Evolutionary conservation across 35 echinoderm and acorn worm species (phyloP), one percentile per base, ranked within the genome.

Genomic region (Amphiura filiformis): DNA sequence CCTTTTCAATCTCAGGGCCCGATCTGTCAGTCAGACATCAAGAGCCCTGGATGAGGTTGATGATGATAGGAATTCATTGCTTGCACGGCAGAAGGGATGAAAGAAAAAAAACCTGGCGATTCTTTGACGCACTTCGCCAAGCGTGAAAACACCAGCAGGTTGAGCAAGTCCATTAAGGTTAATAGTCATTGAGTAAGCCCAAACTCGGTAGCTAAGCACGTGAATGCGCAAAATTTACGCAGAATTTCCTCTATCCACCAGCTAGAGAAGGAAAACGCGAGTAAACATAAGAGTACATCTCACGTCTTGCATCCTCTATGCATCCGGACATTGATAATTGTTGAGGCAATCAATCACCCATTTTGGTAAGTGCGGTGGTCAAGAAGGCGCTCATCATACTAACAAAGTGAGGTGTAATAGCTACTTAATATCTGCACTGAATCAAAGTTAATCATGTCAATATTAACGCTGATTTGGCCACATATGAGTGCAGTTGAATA

Each of bases 1-100:
- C 61, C 61, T 23, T 70, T 70, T 70, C 26, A n/a, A 70, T 70
- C 61, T 70, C 61, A 70, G 61, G 61, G 61, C 26, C 61, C 61
- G 7, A 70, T 70, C 61, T 70, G 61, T 70, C 61, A 70, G 15
- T 70, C 61, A 70, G 3, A 70, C 7, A 70, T 70, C 61, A 13
- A 70, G 11, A 70, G 61, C 61, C 61, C 61, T 70, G 61, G 61
- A 30, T 70, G 28, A 70, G 26, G 26, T 11, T 13, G 61, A n/a
- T n/a, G n/a, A n/a, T n/a, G n/a, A n/a, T n/a, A n/a, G n/a, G n/a
- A n/a, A n/a, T n/a, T n/a, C n/a, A n/a, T n/a, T n/a, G n/a, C n/a
- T n/a, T n/a, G n/a, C n/a, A 18, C 15, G 26, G 61, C 61, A 70
- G 28, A 70, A 70, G 28, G 61, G 61, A 23, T n/a, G 61, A 70